Base-by-base conservation (phyloP, 2,888 invertebrate genomes). In the Cephus rjabovi region DNA sequence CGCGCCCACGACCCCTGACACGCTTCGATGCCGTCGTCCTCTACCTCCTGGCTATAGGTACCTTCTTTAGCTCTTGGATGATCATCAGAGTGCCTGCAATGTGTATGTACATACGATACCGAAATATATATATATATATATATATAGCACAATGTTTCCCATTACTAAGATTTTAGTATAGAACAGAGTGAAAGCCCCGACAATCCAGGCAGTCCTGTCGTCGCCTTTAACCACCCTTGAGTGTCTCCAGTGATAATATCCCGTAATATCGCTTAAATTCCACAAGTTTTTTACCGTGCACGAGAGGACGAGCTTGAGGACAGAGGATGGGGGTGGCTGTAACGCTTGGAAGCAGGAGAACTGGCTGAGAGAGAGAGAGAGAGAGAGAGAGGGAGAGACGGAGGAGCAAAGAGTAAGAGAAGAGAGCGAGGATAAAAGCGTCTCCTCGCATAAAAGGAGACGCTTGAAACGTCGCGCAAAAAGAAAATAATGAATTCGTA, bases 1-100 rank as follows among this genome's bases (percentile, higher is more conserved):
- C 78, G 80, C 80, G 83, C 81, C 82, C 82, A 84, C 82, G 80
- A 81, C 80, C 81, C 81, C 81, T 80, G 73, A 80, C 81, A 78
- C 74, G 78, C 75, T 79, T 80, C 71, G 71, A 15, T 31, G 71
- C 34, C 71, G 31, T 31, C 31, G 4, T 70, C 34, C 34, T 34
- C 71, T 23, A 71, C 71, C 71, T 33, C 12, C 71, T 31, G 6
- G 33, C 71, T 30, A 23, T 37, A 37, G 37, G 15, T 23, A 56
- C 56, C 56, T 56, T 56, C 56, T 23, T 56, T 56, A 23, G 56
- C 56, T 9, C 23, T 23, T 23, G 9, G 56, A 56, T 56, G 56
- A 56, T 56, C 56, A 23, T 56, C 56, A 23, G 56, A 23, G 9
- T 23, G 23, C 23, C 56, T 56, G 56, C 56, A 56, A 56, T 23